Percentiles rank a stretch among this genome's conserved stretches.
Conservation (phyloP, 2,888 invertebrate species). For the Epistrophella euchroma region DNA sequence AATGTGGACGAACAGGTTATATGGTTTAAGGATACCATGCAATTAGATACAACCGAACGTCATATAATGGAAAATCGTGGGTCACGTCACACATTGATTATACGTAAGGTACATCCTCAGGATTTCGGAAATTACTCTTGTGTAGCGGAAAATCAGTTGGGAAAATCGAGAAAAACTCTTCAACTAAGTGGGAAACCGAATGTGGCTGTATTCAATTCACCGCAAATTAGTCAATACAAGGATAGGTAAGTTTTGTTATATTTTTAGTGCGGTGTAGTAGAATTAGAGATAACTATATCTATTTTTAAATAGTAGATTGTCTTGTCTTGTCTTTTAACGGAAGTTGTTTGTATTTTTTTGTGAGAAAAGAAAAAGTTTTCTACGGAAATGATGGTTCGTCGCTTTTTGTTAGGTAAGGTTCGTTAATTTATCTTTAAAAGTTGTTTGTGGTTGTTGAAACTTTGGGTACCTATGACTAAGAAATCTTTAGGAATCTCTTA, state of each 20-base stretch:
- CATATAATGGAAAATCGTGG: slow-evolving; percentile 88
- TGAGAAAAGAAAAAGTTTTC: slow-evolving; percentile 9
- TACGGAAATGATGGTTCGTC: background rate
- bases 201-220: slow-evolving; percentile 87
- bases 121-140: slow-evolving; percentile 90
- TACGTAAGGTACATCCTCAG: slow-evolving; percentile 87
- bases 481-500: background rate
- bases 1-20: slow-evolving; percentile 85
- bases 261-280: background rate
- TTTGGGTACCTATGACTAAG: background rate
- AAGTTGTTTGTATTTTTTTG: slow-evolving; percentile 36
- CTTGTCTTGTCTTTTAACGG: background rate
- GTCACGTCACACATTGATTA: slow-evolving; percentile 88
- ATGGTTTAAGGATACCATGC: slow-evolving; percentile 89
- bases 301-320: background rate
- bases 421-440: slow-evolving; percentile 17
- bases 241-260: slow-evolving; percentile 81
- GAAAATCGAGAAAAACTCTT: slow-evolving; percentile 87
- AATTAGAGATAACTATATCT: background rate
- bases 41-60: slow-evolving; percentile 88
- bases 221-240: slow-evolving; percentile 86
- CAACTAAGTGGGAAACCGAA: slow-evolving; percentile 88
- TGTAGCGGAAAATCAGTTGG: slow-evolving; percentile 88
- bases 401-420: background rate
- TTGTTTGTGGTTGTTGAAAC: slow-evolving; percentile 51